Evolutionary conservation across 1,140 invertebrate species (phyloP).

Genomic region (Formica selysi): DNA sequence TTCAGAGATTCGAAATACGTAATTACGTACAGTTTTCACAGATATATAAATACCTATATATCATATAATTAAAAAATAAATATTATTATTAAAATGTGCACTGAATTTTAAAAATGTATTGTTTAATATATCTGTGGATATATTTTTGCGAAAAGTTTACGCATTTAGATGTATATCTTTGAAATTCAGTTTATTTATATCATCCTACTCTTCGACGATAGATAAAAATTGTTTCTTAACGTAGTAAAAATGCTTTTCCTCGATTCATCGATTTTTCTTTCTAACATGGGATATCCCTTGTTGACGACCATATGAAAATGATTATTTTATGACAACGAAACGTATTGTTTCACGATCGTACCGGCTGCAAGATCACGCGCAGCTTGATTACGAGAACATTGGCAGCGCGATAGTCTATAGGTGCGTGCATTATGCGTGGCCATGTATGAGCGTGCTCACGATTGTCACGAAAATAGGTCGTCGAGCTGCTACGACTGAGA

Average conservation of each 20-base stretch:
- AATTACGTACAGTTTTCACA: too few relatives aligned
- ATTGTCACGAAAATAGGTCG: constrained; percentile 72
- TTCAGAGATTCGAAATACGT: too few relatives aligned
- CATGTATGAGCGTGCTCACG: constrained; percentile 56
- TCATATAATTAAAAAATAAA: too few relatives aligned
- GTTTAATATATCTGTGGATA: too few relatives aligned
- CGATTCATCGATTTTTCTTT: background rate
- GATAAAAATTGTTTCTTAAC: background rate
- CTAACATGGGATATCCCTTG: background rate
- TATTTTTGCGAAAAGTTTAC: background rate
- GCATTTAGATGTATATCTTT: background rate
- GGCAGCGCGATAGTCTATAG: constrained; percentile 34
- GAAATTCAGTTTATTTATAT: background rate
- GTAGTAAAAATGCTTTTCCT: constrained; percentile 23
- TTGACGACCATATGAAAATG: constrained; percentile 11
- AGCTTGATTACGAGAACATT: constrained; percentile 56
- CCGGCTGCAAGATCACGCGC: constrained; percentile 43
- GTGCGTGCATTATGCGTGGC: constrained; percentile 51
- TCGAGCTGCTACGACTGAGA: background rate
- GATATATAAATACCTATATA: too few relatives aligned
- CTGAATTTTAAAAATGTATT: too few relatives aligned
- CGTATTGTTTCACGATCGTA: constrained; percentile 29
- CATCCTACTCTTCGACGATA: background rate
- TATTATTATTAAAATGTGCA: too few relatives aligned
- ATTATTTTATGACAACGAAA: constrained; percentile 33